Evolutionary conservation across 2,797 vertebrate genomes (phyloP).

Genomic region (Galagoides demidoff): DNA sequence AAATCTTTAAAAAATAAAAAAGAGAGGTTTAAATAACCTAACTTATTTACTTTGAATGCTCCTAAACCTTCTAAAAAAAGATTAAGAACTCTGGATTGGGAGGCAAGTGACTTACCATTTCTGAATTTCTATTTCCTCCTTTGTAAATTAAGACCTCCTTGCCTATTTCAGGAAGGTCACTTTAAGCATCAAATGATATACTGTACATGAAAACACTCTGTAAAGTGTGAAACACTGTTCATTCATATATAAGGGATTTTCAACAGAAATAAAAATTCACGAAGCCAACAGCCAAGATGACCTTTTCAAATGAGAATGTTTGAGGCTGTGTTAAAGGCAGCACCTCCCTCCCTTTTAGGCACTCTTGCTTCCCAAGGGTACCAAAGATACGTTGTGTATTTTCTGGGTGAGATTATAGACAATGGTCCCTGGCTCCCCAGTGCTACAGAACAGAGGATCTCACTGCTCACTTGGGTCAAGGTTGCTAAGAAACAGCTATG

Average conservation of each 20-base stretch:
- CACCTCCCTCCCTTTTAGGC: background rate
- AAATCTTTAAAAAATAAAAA: background rate
- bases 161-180: slow-evolving; percentile 4
- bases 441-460: background rate
- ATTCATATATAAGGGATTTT: background rate
- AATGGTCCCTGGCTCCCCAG: background rate
- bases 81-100: background rate
- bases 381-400: background rate
- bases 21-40: background rate
- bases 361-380: background rate
- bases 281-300: background rate
- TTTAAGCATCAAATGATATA: background rate
- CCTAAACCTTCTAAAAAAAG: slow-evolving; percentile 33
- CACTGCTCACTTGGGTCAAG: background rate
- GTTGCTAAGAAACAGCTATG: slow-evolving; percentile 68
- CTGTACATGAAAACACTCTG: background rate
- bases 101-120: background rate
- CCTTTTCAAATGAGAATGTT: background rate
- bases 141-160: background rate
- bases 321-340: background rate
- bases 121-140: slow-evolving; percentile 8
- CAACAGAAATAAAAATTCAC: slow-evolving; percentile 30
- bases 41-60: background rate
- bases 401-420: background rate
- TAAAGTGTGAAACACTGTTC: background rate